These are phyloP conservation scores for Homarus gammarus DNA, from an alignment of 2,888 invertebrate species.

Conservation along the genomic window DNA sequence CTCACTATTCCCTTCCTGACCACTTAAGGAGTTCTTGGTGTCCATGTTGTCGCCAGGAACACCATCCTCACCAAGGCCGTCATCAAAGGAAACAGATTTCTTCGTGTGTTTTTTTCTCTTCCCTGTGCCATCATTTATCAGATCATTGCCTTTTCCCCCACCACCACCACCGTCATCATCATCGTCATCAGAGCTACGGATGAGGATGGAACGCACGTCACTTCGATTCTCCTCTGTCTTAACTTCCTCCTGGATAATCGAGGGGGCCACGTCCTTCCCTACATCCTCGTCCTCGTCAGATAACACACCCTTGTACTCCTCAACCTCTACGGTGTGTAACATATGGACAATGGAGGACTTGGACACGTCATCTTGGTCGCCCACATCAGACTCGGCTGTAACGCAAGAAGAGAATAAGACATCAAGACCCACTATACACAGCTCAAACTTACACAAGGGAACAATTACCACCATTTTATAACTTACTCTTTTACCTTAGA, in stretches of 20 bases:
- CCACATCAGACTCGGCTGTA: slow-evolving; percentile 63
- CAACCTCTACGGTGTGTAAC: slow-evolving; percentile 48
- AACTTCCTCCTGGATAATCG: background rate
- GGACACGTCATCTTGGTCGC: slow-evolving; percentile 37
- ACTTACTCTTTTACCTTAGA: too few relatives aligned
- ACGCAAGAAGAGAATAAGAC: background rate
- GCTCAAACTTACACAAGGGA: too few relatives aligned
- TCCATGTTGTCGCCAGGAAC: background rate
- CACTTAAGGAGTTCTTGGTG: background rate
- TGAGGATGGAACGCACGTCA: background rate
- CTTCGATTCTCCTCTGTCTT: too few relatives aligned
- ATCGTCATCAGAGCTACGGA: too few relatives aligned
- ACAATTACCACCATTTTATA: too few relatives aligned
- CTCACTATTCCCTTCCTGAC: background rate
- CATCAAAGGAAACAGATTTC: slow-evolving; percentile 58
- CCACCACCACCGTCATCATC: background rate
- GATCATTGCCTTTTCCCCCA: background rate
- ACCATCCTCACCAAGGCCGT: slow-evolving; percentile 13
- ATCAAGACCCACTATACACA: too few relatives aligned
- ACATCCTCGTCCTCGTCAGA: slow-evolving; percentile 30
- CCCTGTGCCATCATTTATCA: too few relatives aligned
- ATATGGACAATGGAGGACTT: slow-evolving; percentile 51
- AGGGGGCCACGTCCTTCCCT: background rate
- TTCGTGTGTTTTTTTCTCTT: slow-evolving; percentile 28
- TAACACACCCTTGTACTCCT: slow-evolving; percentile 48